These are phyloP conservation scores for Bradypodion ventrale DNA, from an alignment of 2,797 vertebrate species.

Conservation along the genomic window DNA sequence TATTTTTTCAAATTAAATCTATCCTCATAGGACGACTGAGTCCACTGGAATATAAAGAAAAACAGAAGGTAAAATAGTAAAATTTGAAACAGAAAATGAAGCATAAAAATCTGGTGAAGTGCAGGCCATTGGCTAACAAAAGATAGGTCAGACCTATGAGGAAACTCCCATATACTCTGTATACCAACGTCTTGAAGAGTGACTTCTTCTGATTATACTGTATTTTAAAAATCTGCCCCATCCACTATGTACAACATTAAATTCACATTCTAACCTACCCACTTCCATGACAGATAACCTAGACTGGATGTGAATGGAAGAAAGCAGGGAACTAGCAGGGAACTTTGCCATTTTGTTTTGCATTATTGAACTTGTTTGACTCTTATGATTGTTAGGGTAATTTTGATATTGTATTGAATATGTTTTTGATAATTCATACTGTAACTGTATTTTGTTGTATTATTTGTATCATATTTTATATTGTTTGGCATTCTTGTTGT, in stretches of 20 bases:
- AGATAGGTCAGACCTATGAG: background rate
- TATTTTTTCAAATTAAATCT: background rate
- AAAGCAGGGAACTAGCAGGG: too few species aligned
- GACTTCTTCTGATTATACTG: too few species aligned
- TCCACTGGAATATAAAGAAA: background rate
- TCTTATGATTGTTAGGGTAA: too few species aligned
- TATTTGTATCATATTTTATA: too few species aligned
- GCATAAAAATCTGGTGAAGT: background rate
- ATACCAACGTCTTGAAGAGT: background rate
- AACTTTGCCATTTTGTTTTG: too few species aligned
- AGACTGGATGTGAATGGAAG: background rate
- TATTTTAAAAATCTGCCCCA: background rate
- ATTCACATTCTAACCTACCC: background rate
- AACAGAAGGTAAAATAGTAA: background rate
- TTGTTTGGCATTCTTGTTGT: too few species aligned
- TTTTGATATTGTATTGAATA: too few species aligned
- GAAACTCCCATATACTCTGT: background rate
- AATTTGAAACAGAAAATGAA: background rate
- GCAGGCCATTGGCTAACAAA: background rate
- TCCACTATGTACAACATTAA: background rate
- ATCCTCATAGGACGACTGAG: background rate
- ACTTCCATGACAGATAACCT: background rate
- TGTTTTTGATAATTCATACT: too few species aligned
- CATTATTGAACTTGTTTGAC: too few species aligned
- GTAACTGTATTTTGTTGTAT: too few species aligned